Conservation (phyloP, 2,113 vertebrate genomes). For the Thryonomys swinderianus region DNA sequence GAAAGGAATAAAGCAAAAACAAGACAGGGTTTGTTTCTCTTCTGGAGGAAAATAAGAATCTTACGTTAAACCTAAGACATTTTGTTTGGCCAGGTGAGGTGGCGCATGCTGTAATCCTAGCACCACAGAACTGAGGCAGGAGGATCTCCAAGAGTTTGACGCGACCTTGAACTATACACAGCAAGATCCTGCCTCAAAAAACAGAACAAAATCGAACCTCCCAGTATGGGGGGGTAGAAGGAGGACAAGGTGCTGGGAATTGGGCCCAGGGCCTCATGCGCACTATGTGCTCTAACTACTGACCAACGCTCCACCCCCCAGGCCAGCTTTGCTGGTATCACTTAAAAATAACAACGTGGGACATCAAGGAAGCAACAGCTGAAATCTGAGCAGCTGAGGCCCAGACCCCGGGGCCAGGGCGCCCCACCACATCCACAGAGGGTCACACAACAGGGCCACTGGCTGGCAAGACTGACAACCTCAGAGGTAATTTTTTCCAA, state of each 20-base stretch:
- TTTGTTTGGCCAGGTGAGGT: not conserved
- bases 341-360: not conserved
- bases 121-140: not conserved
- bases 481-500: not conserved
- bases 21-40: not conserved
- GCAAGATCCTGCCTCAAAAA: not conserved
- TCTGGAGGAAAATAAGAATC: not conserved
- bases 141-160: not conserved
- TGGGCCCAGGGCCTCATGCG: not conserved
- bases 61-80: not conserved
- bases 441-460: not conserved
- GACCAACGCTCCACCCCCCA: not conserved
- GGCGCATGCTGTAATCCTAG: not conserved
- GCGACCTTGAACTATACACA: not conserved
- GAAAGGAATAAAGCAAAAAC: slow-evolving; percentile 50
- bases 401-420: not conserved
- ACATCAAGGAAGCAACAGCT: not conserved
- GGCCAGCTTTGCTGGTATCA: not conserved
- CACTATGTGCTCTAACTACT: not conserved
- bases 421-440: not conserved
- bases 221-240: not conserved
- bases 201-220: not conserved
- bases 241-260: not conserved
- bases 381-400: not conserved
- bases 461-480: not conserved